These are phyloP conservation scores for Danio kyathit DNA, from an alignment of 2,797 vertebrate genomes.

Conservation along the genomic window DNA sequence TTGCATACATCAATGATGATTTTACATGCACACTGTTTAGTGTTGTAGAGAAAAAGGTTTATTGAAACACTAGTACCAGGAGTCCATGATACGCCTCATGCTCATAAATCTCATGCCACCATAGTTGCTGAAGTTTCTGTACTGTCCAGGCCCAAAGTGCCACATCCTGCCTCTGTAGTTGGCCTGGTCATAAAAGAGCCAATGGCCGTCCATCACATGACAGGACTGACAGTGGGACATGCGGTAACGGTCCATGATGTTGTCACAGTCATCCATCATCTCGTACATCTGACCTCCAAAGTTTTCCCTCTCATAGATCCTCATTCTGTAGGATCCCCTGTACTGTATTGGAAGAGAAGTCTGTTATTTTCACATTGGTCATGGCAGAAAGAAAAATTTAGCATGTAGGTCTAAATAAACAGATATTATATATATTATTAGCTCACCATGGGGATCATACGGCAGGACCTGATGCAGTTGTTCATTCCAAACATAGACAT, in stretches of 20 bases:
- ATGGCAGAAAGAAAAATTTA: background rate
- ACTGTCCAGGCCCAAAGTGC: slow-evolving; percentile 58
- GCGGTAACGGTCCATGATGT: slow-evolving; percentile 48
- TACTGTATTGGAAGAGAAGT: slow-evolving; percentile 60
- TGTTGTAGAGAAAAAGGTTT: background rate
- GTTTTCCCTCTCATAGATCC: slow-evolving; percentile 55
- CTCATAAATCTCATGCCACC: slow-evolving; percentile 57
- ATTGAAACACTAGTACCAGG: slow-evolving; percentile 24
- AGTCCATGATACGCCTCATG: slow-evolving; percentile 58
- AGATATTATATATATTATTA: background rate
- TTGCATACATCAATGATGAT: background rate
- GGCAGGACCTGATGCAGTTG: slow-evolving; percentile 37
- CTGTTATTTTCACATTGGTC: background rate
- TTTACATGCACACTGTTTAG: background rate
- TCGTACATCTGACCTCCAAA: slow-evolving; percentile 12
- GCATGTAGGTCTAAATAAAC: background rate
- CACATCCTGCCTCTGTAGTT: slow-evolving; percentile 60
- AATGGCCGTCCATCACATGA: slow-evolving; percentile 59
- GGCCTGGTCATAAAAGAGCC: slow-evolving; percentile 62
- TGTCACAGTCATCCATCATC: slow-evolving; percentile 55
- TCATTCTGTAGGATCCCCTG: slow-evolving; percentile 57
- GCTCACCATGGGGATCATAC: slow-evolving; percentile 55
- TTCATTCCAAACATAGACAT: slow-evolving; percentile 58
- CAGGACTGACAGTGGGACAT: slow-evolving; percentile 49
- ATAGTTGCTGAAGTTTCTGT: slow-evolving; percentile 56